Conservation (phyloP, 2,797 vertebrate species). For the Periophthalmus magnuspinnatus region DNA sequence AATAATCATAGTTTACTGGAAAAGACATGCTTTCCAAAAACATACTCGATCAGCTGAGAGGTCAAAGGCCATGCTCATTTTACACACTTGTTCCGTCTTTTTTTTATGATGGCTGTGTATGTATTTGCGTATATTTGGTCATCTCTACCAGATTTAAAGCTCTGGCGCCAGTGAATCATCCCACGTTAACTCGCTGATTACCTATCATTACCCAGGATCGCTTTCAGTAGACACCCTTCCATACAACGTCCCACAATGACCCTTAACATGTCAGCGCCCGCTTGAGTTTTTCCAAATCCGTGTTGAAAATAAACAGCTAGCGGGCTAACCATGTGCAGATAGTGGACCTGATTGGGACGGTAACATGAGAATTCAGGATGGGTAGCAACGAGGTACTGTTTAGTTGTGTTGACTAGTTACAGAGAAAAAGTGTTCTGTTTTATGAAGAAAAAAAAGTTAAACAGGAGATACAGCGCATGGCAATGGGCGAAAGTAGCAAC, state of each 20-base stretch:
- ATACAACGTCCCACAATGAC: constrained; percentile 38
- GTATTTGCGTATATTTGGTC: constrained; percentile 38
- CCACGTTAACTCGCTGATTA: constrained; percentile 62
- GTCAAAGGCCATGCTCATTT: constrained; percentile 67
- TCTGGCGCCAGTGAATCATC: constrained; percentile 57
- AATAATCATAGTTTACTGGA: constrained; percentile 71
- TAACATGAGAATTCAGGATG: constrained; percentile 24
- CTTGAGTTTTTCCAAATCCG: constrained; percentile 34
- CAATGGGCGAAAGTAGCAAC: neutral
- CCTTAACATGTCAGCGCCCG: constrained; percentile 48
- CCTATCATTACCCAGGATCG: constrained; percentile 59
- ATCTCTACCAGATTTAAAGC: constrained; percentile 48
- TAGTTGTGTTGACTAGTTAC: constrained; percentile 13
- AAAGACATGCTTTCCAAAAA: constrained; percentile 61
- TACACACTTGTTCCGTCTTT: constrained; percentile 61
- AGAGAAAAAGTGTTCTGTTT: neutral
- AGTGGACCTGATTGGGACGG: constrained; percentile 29
- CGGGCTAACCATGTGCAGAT: constrained; percentile 19
- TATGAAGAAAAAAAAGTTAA: constrained; percentile 2
- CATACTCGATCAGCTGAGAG: constrained; percentile 42
- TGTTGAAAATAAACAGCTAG: constrained; percentile 46
- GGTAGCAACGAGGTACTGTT: neutral
- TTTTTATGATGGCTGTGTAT: constrained; percentile 32
- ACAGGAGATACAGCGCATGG: neutral
- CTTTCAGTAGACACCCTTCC: constrained; percentile 59